Conservation (phyloP, 2,797 vertebrate species). For the Aplochiton taeniatus region DNA sequence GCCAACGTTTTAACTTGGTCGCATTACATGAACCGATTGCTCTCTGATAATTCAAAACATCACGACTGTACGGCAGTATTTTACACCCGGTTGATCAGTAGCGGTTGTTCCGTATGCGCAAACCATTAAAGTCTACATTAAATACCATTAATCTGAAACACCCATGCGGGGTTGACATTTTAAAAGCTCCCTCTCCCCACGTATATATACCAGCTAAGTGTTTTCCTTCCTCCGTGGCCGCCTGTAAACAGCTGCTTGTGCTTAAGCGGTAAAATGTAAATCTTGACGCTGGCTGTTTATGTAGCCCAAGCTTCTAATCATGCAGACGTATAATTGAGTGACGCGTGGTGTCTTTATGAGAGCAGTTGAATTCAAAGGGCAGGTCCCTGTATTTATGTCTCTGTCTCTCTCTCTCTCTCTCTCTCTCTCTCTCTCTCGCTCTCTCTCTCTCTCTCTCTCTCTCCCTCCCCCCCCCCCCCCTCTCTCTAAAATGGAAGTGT, state of each 20-base stretch:
- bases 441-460: conserved; percentile 50
- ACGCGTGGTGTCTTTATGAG: conserved; percentile 82
- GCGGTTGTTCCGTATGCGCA: conserved; percentile 41
- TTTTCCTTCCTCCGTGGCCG: conserved; percentile 63
- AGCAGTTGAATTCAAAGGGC: conserved; percentile 80
- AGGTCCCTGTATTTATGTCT: conserved; percentile 79
- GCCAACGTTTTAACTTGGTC: neutral
- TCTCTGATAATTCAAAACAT: too few relatives aligned
- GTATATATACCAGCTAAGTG: conserved; percentile 64
- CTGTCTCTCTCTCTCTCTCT: conserved; percentile 54
- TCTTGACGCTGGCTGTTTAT: conserved; percentile 83
- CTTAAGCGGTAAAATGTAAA: conserved; percentile 84
- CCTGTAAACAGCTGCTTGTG: conserved; percentile 82
- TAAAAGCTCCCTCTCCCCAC: conserved; percentile 48
- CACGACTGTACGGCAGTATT: neutral
- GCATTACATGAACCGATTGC: too few relatives aligned
- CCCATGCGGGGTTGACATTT: conserved; percentile 36
- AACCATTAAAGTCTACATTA: conserved; percentile 51
- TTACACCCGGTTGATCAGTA: conserved; percentile 29
- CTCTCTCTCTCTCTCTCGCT: conserved; percentile 39
- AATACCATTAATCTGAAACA: conserved; percentile 67
- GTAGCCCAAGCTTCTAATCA: conserved; percentile 85
- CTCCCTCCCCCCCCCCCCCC: neutral
- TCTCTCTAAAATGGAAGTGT: conserved; percentile 13
- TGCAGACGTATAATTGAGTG: conserved; percentile 82